Conservation (phyloP, 2,888 invertebrate genomes). For the Cantharis rufa region DNA sequence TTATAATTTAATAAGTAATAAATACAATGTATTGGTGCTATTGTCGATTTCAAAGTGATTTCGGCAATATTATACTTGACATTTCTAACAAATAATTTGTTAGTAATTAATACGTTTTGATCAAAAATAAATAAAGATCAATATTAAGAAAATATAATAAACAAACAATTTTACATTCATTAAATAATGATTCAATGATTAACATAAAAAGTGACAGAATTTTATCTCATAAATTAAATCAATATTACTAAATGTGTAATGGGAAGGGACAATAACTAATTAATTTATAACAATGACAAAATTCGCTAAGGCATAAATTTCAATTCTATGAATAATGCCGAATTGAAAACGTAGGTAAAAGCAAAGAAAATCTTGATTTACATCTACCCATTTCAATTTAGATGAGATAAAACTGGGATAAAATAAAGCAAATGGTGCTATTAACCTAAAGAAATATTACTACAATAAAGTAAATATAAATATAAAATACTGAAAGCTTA, state of each 20-base stretch:
- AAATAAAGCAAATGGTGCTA: conserved; percentile 1
- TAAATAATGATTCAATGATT: not conserved
- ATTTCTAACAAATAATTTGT: not conserved
- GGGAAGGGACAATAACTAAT: not conserved
- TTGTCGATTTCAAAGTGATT: too few species aligned
- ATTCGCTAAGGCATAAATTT: not conserved
- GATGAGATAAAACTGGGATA: not conserved
- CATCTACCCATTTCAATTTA: not conserved
- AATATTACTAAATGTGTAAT: not conserved
- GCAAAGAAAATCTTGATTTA: conserved; percentile 4
- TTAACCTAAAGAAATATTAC: conserved; percentile 3
- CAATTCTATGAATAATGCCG: conserved; percentile 2
- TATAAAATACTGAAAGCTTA: not conserved
- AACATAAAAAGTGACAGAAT: not conserved
- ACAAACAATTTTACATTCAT: not conserved
- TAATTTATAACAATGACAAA: conserved; percentile 4
- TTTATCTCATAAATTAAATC: not conserved
- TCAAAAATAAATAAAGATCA: not conserved
- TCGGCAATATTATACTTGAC: too few species aligned
- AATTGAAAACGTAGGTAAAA: conserved; percentile 1
- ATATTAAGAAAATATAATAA: not conserved
- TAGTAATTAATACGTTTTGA: not conserved
- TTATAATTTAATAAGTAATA: not conserved
- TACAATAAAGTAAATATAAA: not conserved
- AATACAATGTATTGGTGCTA: too few species aligned